Evolutionary conservation across 2,797 vertebrate genomes (phyloP).

Genomic region (Pseudopleuronectes americanus): DNA sequence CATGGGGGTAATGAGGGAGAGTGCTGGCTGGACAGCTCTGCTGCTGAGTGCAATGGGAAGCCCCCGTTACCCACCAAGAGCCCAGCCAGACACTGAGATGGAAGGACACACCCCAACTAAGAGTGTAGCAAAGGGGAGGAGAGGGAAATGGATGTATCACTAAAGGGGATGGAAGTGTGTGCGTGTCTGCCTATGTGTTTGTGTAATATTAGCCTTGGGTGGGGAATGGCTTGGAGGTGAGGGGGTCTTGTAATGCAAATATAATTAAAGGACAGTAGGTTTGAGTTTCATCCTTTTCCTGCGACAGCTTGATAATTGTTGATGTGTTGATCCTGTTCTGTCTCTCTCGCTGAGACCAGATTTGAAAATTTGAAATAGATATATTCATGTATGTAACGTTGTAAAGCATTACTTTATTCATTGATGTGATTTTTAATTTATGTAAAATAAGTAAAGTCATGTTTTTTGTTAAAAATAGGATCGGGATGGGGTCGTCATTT

Average conservation of each 20-base stretch:
- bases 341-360: too few relatives aligned
- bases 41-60: conserved; percentile 80
- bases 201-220: conserved; percentile 63
- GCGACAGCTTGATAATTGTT: conserved; percentile 45
- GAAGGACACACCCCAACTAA: conserved; percentile 65
- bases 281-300: conserved; percentile 50
- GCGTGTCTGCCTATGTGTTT: conserved; percentile 38
- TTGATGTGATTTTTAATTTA: too few relatives aligned
- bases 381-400: too few relatives aligned
- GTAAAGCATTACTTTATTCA: too few relatives aligned
- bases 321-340: conserved; percentile 31
- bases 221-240: conserved; percentile 14
- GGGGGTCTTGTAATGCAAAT: conserved; percentile 46
- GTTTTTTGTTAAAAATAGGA: too few relatives aligned
- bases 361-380: too few relatives aligned
- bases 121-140: conserved; percentile 25
- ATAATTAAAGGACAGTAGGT: conserved; percentile 57
- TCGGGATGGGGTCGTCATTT: too few relatives aligned
- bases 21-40: conserved; percentile 80
- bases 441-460: too few relatives aligned
- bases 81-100: conserved; percentile 54
- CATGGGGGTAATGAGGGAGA: conserved; percentile 88
- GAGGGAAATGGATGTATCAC: conserved; percentile 77
- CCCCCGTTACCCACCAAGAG: conserved; percentile 54
- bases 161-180: conserved; percentile 45